Evolutionary conservation across 2,888 invertebrate genomes (phyloP), one percentile per base, ranked within the genome.

Genomic region (Drosophila nigricruria): DNA sequence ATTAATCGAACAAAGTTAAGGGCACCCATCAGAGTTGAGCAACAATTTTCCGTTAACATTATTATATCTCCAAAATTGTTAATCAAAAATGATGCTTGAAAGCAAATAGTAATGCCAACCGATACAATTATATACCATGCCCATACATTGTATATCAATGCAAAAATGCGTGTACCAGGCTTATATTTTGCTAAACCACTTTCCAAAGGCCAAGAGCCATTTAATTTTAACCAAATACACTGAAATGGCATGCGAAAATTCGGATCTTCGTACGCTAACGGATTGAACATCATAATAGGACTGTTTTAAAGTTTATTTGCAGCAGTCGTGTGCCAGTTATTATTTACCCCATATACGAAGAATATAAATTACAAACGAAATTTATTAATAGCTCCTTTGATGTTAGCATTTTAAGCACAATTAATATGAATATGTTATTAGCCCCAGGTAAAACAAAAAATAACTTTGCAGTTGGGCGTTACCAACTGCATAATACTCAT

Each of bases 21-120:
- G 0, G 85, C 70, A 0, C 93, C 93, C 93, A 93, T 93, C 56
- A 93, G 90, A 6, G 93, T 92, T 2, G 92, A 92, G 64, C 92
- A 93, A 52, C 93, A 92, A 69, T 92, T 92, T 68, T 93, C 93
- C 2, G 93, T 92, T 0, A 91, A 90, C 72, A 91, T 91, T 14
- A 92, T 79, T 14, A 93, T 92, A 77, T 93, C 91, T 5, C 89
- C 89, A 12, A 92, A 82, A 18, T 91, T 88, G 32, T 78, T 77
- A 1, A 91, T 32, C 57, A 93, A 71, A 82, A 91, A 93, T 3
- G 81, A 80, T 0, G 90, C 84, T 76, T 93, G 92, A 75, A 90
- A 92, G 27, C 72, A 84, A 20, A 92, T 91, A 2, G 92, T 92
- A 54, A 92, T 82, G 49, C 88, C 87, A 10, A 93, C 92, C 49